These are phyloP conservation scores for Loris lydekkerianus DNA, from an alignment of 2,797 vertebrate genomes.

Conservation along the genomic window DNA sequence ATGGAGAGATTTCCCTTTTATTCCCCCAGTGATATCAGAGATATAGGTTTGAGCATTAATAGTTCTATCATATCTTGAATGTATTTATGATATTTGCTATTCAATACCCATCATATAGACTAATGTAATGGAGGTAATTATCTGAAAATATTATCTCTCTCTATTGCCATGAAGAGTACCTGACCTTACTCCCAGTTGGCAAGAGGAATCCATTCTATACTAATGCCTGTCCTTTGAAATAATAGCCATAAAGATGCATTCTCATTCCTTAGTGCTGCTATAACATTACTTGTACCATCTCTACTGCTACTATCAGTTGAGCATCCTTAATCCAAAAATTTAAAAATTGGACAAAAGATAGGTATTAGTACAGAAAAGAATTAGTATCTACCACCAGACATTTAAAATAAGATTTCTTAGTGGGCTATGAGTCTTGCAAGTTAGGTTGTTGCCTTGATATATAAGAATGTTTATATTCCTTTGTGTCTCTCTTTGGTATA, in stretches of 20 bases:
- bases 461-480: neutral
- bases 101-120: neutral
- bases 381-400: neutral
- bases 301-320: neutral
- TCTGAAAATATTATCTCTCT: constrained; percentile 20
- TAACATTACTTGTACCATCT: neutral
- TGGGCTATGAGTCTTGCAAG: neutral
- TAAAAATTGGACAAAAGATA: neutral
- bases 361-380: neutral
- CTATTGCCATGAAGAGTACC: neutral
- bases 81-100: neutral
- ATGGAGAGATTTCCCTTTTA: neutral
- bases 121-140: neutral
- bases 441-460: neutral
- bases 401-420: neutral
- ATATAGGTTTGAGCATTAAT: neutral
- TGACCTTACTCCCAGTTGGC: neutral
- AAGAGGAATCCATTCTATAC: constrained; percentile 9
- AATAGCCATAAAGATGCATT: neutral
- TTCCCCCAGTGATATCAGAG: neutral
- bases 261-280: neutral
- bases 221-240: neutral
- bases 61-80: neutral
- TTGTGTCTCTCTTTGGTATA: neutral
- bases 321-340: neutral